Percentiles rank a stretch among this genome's conserved stretches.
phyloP scores from a whole-genome alignment of 2,888 invertebrate species.

The Hymenopus coronatus region DNA sequence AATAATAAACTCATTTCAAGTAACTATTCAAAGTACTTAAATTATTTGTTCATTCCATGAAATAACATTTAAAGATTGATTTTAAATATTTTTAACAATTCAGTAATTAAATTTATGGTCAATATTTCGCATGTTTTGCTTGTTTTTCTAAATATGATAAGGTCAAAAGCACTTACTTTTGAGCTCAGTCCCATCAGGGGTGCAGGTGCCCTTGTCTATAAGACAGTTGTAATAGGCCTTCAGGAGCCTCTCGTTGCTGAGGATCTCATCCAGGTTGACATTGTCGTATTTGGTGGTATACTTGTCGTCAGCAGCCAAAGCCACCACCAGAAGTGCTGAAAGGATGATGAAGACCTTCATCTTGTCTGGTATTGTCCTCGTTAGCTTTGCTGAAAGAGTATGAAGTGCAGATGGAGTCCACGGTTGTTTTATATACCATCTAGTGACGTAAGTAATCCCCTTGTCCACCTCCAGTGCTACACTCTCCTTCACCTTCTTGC shows the following conservation, averaged over 20 bases:
- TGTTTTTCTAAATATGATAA: no score
- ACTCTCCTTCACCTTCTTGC: not conserved
- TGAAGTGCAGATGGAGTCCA: no score
- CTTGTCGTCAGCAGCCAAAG: slow-evolving; percentile 41
- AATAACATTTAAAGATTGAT: no score
- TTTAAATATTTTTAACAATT: no score
- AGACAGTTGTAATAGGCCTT: slow-evolving; percentile 70
- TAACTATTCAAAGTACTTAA: no score
- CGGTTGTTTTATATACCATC: not conserved
- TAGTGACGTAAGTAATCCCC: not conserved
- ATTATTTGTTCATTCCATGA: no score
- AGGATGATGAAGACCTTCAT: slow-evolving; percentile 28
- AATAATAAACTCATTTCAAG: no score
- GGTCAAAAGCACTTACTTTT: slow-evolving; percentile 60
- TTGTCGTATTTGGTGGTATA: slow-evolving; percentile 63
- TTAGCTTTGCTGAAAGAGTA: not conserved
- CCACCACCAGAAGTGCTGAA: slow-evolving; percentile 2
- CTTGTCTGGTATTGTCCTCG: not conserved
- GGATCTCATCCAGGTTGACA: slow-evolving; percentile 64
- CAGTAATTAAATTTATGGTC: no score
- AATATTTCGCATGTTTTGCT: no score
- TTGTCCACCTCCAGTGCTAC: not conserved
- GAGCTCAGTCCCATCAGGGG: slow-evolving; percentile 61
- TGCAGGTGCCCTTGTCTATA: slow-evolving; percentile 51
- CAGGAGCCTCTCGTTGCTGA: slow-evolving; percentile 65